phyloP scores from a whole-genome alignment of 1,140 invertebrate species.

The Pseudomyrmex sp. region DNA sequence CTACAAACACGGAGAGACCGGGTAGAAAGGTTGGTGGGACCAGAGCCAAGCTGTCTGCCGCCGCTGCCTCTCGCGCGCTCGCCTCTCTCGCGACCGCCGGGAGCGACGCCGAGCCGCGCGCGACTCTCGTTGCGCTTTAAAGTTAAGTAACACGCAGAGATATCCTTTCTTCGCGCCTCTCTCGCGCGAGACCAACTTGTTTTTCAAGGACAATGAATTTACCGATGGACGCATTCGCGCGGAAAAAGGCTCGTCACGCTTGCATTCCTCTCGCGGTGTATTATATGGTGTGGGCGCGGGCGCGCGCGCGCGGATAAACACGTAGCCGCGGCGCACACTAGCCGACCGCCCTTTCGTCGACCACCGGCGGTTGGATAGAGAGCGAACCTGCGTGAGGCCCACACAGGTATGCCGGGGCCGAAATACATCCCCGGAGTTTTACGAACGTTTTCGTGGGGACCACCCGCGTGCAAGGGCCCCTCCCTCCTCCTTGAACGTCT shows the following conservation, averaged over 20 bases:
- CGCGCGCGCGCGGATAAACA: conserved; percentile 5
- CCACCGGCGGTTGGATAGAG: conserved; percentile 10
- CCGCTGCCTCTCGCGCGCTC: conserved; percentile 78
- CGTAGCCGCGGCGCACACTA: neutral
- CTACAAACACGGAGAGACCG: conserved; percentile 57
- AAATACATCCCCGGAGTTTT: neutral
- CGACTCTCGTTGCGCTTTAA: conserved; percentile 23
- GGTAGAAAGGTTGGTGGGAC: conserved; percentile 78
- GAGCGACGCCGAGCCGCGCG: conserved; percentile 9
- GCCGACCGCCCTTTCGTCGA: neutral
- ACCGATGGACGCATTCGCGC: conserved; percentile 54
- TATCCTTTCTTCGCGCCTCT: conserved; percentile 53
- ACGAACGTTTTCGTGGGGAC: conserved; percentile 9
- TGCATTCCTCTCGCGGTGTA: conserved; percentile 50
- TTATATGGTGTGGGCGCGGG: conserved; percentile 13
- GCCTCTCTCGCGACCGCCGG: conserved; percentile 59
- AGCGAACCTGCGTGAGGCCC: neutral
- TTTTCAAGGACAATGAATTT: conserved; percentile 66
- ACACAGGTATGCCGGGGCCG: conserved; percentile 12
- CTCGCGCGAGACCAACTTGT: conserved; percentile 43
- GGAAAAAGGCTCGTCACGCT: conserved; percentile 60
- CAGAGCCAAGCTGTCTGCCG: conserved; percentile 85
- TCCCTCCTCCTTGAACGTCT: neutral
- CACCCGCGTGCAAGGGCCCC: conserved; percentile 16
- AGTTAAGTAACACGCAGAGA: conserved; percentile 54